Evolutionary conservation across 2,113 vertebrate species (phyloP).

Genomic region (Plectropomus leopardus): DNA sequence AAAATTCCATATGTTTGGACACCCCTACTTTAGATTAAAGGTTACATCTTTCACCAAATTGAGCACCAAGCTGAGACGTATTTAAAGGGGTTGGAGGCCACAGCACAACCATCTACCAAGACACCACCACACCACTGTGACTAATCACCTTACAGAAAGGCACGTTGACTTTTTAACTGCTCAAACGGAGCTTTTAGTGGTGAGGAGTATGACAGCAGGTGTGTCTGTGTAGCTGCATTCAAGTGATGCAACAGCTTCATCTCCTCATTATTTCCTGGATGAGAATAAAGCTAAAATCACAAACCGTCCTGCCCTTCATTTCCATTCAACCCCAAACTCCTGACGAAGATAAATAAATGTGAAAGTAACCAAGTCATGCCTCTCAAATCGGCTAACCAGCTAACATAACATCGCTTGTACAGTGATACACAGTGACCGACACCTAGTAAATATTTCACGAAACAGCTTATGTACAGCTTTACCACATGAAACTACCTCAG

Average conservation of each 20-base stretch:
- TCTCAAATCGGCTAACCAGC: conserved; percentile 4
- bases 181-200: background rate
- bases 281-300: conserved; percentile 4
- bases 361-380: conserved; percentile 3
- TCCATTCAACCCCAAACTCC: conserved; percentile 5
- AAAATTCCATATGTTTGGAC: too few species aligned
- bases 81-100: background rate
- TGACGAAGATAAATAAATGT: background rate
- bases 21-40: background rate
- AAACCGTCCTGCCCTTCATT: conserved; percentile 1
- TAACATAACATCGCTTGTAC: background rate
- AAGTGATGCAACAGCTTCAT: conserved; percentile 2
- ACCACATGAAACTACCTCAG: background rate
- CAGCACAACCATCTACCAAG: background rate
- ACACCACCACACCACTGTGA: background rate
- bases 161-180: background rate
- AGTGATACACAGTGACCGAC: background rate
- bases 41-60: background rate
- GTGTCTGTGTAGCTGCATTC: background rate
- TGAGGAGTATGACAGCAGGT: background rate
- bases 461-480: background rate
- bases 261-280: background rate
- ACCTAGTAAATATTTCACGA: background rate
- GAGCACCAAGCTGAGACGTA: background rate
- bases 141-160: background rate